These are phyloP conservation scores for Xylota sylvarum DNA, from an alignment of 2,888 invertebrate genomes.

Conservation along the genomic window DNA sequence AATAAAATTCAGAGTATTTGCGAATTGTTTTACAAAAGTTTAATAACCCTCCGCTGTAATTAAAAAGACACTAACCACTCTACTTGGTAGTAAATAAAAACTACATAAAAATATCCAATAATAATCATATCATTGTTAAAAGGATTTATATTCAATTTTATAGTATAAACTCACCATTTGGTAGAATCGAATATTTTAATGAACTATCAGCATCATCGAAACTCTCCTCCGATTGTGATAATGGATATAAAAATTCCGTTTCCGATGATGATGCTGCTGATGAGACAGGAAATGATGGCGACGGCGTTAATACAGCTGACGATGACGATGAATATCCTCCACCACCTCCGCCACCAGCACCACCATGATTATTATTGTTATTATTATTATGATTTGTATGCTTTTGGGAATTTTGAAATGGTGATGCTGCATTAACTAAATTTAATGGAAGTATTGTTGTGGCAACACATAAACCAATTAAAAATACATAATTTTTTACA, in stretches of 20 bases:
- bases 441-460: conserved; percentile 79
- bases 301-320: conserved; percentile 78
- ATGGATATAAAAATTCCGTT: conserved; percentile 82
- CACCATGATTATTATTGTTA: conserved; percentile 48
- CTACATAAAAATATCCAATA: too few species aligned
- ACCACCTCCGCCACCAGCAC: not conserved
- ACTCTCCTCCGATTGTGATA: conserved; percentile 82
- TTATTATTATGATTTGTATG: conserved; percentile 66
- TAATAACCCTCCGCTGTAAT: too few species aligned
- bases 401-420: conserved; percentile 72
- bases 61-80: too few species aligned
- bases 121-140: too few species aligned
- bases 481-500: conserved; percentile 77
- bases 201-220: conserved; percentile 81
- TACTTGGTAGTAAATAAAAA: too few species aligned
- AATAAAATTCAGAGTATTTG: too few species aligned
- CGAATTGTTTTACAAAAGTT: too few species aligned
- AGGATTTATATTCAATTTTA: too few species aligned
- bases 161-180: conserved; percentile 82
- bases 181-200: conserved; percentile 80
- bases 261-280: conserved; percentile 83
- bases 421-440: conserved; percentile 78
- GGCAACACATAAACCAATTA: conserved; percentile 79
- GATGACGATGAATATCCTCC: conserved; percentile 42
- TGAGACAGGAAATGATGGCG: conserved; percentile 82